Evolutionary conservation across 30 jellyfish, hydroid and myxozoan species (phyloP), one percentile per base, ranked within the genome.

Genomic region (Clytia hemisphaerica): DNA sequence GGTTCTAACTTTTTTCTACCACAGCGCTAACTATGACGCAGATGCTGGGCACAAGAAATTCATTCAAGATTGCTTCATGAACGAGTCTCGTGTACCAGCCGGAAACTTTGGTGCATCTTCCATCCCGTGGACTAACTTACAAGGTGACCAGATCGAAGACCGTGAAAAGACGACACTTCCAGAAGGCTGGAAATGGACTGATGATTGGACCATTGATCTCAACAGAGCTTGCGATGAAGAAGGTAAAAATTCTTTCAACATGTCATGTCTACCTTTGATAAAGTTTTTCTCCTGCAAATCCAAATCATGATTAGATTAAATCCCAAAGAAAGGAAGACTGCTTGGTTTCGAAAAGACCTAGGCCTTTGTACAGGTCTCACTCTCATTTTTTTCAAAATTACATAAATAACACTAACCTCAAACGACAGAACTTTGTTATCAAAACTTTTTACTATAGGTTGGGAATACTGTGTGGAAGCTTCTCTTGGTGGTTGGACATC

Each of bases 181-280:
- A 0, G 98, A 89, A 81, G 98, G 98, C n/a, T 89, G 98, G 98
- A 83, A 51, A 2, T 89, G 98, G 98, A 82, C 60, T 25, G 95
- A 89, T 49, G 98, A 89, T 51, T 89, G 98, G 98, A 55, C 61
- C 42, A 93, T 89, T 5, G 98, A 89, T 80, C 93, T 89, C 58
- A 89, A 89, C 85, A 38, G 98, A 58, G 98, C 98, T 37, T 93
- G 93, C 35, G 98, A 89, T 44, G 98, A 89, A 75, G 98, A 89
- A 58, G 98, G 93, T 72, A n/a, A 22, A 42, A 38, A 22, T 47
- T 0, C 0, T 42, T 10, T 10, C n/a, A 42, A 42, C n/a, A 42
- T 10, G 15, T 42, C n/a, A n/a, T n/a, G n/a, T n/a, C n/a, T n/a
- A n/a, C n/a, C n/a, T n/a, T n/a, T n/a, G n/a, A n/a, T n/a, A n/a